Percentiles rank a stretch among this genome's conserved stretches.
These are phyloP conservation scores for Coptodon bakossiorum DNA, from an alignment of 2,113 vertebrate species.

Conservation along the genomic window DNA sequence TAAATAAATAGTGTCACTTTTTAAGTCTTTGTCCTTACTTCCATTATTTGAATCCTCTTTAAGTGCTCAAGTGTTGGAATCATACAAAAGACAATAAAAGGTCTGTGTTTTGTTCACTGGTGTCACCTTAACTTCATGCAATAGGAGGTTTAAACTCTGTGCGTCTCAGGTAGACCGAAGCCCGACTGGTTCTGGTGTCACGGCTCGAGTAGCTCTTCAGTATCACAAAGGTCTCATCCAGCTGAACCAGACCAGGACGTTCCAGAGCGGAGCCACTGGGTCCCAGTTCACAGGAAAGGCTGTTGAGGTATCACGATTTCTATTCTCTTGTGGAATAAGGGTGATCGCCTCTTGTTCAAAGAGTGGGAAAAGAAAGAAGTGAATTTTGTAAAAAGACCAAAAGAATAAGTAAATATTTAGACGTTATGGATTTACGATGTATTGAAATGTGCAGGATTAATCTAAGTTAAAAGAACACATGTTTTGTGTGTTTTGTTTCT, in stretches of 20 bases:
- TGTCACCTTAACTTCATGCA: fast-evolving
- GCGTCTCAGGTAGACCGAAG: slow-evolving; percentile 85
- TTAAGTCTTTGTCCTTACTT: not conserved
- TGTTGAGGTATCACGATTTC: slow-evolving; percentile 69
- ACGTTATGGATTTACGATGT: not conserved
- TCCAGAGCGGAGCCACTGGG: slow-evolving; percentile 81
- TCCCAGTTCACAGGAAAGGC: slow-evolving; percentile 87
- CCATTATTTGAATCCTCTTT: not conserved
- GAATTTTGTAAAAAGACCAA: not conserved
- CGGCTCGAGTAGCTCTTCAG: slow-evolving; percentile 89
- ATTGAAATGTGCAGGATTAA: not conserved
- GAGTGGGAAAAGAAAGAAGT: not conserved
- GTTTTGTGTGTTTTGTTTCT: fast-evolving
- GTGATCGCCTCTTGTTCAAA: not conserved
- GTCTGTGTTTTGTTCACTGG: not conserved
- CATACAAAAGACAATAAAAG: not conserved
- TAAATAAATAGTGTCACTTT: not conserved
- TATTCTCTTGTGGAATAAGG: not conserved
- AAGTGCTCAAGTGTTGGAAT: not conserved
- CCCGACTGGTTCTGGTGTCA: slow-evolving; percentile 91
- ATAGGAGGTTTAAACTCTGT: not conserved
- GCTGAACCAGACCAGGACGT: slow-evolving; percentile 80
- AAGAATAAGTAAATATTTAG: not conserved
- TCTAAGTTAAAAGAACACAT: not conserved
- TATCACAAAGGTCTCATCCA: slow-evolving; percentile 85